phyloP scores from a whole-genome alignment of 2,797 vertebrate species.

The Silurus aristotelis region DNA sequence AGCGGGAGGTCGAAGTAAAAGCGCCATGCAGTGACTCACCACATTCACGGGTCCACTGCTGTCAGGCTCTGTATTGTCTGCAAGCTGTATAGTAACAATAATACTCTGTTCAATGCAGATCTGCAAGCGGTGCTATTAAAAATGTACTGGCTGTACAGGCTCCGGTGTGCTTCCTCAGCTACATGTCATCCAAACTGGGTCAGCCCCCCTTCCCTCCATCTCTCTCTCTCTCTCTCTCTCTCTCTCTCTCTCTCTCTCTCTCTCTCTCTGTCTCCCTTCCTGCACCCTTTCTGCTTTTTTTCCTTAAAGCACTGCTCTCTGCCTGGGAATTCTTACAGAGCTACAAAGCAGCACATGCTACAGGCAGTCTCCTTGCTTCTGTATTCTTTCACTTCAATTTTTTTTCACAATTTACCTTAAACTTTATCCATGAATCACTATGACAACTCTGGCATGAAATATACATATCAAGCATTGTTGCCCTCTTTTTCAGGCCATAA shows the following conservation, averaged over 20 bases:
- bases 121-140: conserved; percentile 62
- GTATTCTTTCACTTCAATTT: conserved; percentile 40
- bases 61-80: conserved; percentile 9
- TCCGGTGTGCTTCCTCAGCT: conserved; percentile 62
- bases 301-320: conserved; percentile 54
- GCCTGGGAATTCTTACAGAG: conserved; percentile 56
- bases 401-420: conserved; percentile 51
- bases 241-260: conserved; percentile 40
- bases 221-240: conserved; percentile 42
- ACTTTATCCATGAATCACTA: conserved; percentile 65
- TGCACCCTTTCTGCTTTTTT: conserved; percentile 42
- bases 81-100: conserved; percentile 12
- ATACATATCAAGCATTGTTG: conserved; percentile 24
- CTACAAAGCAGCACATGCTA: conserved; percentile 51
- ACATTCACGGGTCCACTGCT: conserved; percentile 26
- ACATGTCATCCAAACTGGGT: conserved; percentile 67
- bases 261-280: conserved; percentile 43
- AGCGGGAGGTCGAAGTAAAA: conserved; percentile 53
- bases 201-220: conserved; percentile 51
- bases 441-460: conserved; percentile 30
- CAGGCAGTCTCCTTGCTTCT: conserved; percentile 37
- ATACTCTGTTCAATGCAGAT: conserved; percentile 48
- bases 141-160: conserved; percentile 57
- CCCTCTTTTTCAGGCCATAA: not conserved
- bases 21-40: conserved; percentile 20